Conservation (phyloP, 2,797 vertebrate species). For the Coregonus suidteri region DNA sequence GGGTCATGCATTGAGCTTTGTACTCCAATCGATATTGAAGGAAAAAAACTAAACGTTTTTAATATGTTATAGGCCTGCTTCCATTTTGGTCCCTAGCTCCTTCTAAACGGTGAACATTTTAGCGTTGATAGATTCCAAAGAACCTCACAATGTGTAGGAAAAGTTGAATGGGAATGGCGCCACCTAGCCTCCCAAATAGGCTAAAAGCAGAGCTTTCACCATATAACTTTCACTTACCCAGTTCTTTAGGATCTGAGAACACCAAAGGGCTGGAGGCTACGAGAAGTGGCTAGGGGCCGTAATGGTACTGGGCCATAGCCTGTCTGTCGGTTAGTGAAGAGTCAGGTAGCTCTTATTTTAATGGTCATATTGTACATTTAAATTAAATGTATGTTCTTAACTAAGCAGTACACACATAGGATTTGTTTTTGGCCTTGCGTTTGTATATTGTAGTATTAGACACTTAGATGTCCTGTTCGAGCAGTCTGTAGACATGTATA, state of each 20-base stretch:
- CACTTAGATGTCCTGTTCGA: background rate
- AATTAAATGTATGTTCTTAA: slow-evolving; percentile 17
- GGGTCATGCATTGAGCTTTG: background rate
- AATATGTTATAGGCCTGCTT: background rate
- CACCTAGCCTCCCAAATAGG: background rate
- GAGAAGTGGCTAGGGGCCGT: slow-evolving; percentile 8
- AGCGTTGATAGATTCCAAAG: background rate
- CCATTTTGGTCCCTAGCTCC: background rate
- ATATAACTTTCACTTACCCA: background rate
- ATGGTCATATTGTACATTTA: slow-evolving; percentile 2
- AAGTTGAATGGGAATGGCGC: background rate
- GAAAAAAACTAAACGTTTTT: background rate
- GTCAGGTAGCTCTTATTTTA: background rate
- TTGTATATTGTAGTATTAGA: slow-evolving; percentile 1
- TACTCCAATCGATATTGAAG: background rate
- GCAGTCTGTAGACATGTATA: background rate
- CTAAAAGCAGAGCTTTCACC: background rate
- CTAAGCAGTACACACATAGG: background rate
- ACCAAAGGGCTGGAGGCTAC: background rate
- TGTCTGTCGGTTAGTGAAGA: slow-evolving; percentile 24
- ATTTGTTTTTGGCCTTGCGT: slow-evolving; percentile 17
- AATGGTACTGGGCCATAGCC: slow-evolving; percentile 27
- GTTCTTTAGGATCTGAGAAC: background rate
- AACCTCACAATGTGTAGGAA: background rate
- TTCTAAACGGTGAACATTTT: background rate